phyloP scores from a whole-genome alignment of 2,113 vertebrate species.

The Patagioenas fasciata region DNA sequence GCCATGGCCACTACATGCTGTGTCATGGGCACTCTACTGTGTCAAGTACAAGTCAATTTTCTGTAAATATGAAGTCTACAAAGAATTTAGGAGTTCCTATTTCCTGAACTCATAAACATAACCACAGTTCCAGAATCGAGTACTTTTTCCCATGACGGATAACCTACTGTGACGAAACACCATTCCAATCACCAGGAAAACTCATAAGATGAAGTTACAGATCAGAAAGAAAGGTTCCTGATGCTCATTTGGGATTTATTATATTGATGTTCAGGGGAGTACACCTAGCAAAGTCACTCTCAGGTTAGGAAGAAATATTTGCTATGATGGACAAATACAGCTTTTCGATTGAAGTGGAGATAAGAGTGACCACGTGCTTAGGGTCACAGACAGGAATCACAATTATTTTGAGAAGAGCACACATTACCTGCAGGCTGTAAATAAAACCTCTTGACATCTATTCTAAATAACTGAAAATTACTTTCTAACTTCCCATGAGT shows the following conservation, averaged over 20 bases:
- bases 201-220: neutral
- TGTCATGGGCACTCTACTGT: neutral
- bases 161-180: neutral
- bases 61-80: neutral
- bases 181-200: neutral
- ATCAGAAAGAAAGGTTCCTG: neutral
- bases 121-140: neutral
- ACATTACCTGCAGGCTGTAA: neutral
- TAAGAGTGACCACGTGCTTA: neutral
- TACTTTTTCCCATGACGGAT: neutral
- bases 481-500: neutral
- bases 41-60: neutral
- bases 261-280: neutral
- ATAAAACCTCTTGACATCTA: neutral
- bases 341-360: neutral
- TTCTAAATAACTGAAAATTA: neutral
- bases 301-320: neutral
- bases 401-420: neutral
- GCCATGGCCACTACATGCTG: rapidly evolving
- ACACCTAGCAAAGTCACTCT: neutral
- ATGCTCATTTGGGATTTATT: neutral
- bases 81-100: neutral
- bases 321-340: neutral
- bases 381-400: neutral
- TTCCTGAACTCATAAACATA: neutral